Base-by-base conservation (phyloP, 2,797 vertebrate genomes). In the Phrynocephalus guinanensis region DNA sequence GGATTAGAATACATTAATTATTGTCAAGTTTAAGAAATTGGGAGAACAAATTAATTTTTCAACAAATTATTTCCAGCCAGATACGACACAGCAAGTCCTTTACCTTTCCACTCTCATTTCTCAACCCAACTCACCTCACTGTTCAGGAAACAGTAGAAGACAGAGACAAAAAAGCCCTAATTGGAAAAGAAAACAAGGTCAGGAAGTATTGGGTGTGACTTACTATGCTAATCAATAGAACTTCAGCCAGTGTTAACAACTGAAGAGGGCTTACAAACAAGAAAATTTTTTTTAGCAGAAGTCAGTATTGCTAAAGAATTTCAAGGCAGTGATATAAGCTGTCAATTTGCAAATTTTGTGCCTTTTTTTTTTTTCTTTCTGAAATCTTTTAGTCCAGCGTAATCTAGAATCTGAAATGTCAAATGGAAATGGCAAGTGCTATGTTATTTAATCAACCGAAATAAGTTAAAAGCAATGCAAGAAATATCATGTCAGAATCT, bases 131-230 rank as follows among this genome's bases (percentile, higher is more conserved):
- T 98, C 96, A 99, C 99, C 98, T 99, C 99, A 0, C 98, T 99
- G 95, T 99, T 99, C 94, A 99, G 96, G 97, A 99, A 99, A 96
- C 99, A 99, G 97, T 99, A 99, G 96, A 99, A 99, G 81, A 99
- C 98, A 0, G 99, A 99, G 86, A 99, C 98, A 0, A 99, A 99
- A 96, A 99, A 99, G 70, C 99, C 99, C 99, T 99, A 96, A 30
- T 22, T 44, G 70, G 15, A 33, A 78, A 85, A 76, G 63, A 92
- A 82, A 95, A 94, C 44, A 18, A 73, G 18, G 44, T 85, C 26
- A 77, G 63, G 9, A 24, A 44, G 20, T 76, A 22, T 76, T 76
- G 2, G 13, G 9, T 56, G 52, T 56, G 52, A 56, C 52, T 56
- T 56, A 10, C 52, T 56, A 56, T 56, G 52, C 52, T 13, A 56